Percentiles rank a stretch among this genome's conserved stretches.
Evolutionary conservation across 2,113 vertebrate genomes (phyloP).

Genomic region (Bombycilla garrulus): DNA sequence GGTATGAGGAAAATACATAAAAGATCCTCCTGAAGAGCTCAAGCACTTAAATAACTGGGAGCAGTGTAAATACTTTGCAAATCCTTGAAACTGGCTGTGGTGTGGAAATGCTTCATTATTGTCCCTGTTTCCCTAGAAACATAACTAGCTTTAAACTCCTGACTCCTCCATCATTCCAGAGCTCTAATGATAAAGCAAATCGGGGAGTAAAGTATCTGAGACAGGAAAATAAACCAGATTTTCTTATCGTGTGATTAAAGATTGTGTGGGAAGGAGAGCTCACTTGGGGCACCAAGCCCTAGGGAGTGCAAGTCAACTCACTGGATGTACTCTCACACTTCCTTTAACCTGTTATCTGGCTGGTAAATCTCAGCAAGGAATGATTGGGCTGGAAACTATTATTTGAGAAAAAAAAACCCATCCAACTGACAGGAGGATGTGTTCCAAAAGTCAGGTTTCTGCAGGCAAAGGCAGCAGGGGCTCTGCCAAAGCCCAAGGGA

Average conservation of each 20-base stretch:
- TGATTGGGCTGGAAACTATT: slow-evolving; percentile 13
- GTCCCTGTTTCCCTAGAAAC: not conserved
- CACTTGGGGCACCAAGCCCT: not conserved
- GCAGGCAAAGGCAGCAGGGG: slow-evolving; percentile 5
- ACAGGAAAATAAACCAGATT: not conserved
- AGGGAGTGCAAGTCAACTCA: not conserved
- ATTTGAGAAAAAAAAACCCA: not conserved
- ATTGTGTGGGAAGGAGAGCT: not conserved
- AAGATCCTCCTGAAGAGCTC: not conserved
- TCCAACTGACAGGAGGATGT: not conserved
- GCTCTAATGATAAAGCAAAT: not conserved
- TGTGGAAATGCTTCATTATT: not conserved
- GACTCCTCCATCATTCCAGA: not conserved
- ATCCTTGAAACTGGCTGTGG: not conserved
- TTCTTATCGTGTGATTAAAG: not conserved
- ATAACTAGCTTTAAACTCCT: not conserved
- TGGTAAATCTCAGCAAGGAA: slow-evolving; percentile 4
- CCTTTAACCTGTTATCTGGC: not conserved
- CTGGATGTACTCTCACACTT: not conserved
- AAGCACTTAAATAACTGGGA: not conserved
- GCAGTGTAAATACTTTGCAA: not conserved
- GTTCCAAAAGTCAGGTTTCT: slow-evolving; percentile 52
- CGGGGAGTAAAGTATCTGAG: not conserved
- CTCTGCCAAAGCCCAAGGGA: not conserved
- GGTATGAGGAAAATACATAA: not conserved